These are phyloP conservation scores for Oligia latruncula DNA, from an alignment of 2,888 invertebrate genomes.

Conservation along the genomic window DNA sequence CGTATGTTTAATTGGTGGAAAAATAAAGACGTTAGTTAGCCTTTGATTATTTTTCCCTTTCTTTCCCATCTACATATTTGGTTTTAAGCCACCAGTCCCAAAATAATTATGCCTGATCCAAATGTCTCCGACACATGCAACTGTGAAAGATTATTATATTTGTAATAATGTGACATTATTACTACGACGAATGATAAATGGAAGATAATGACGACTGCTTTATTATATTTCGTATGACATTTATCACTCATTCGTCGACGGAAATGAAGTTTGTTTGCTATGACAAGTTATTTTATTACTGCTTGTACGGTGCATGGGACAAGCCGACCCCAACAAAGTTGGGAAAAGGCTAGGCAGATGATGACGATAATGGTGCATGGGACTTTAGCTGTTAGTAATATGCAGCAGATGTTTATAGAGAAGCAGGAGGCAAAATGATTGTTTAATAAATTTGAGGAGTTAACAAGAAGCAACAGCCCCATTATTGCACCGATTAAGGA, in stretches of 20 bases:
- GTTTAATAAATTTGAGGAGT: not conserved
- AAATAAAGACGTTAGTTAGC: not conserved
- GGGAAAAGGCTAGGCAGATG: too few relatives aligned
- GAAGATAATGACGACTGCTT: constrained; percentile 49
- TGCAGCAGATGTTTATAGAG: constrained; percentile 24
- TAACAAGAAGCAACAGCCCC: not conserved
- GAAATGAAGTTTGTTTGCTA: constrained; percentile 33
- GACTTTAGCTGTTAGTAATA: constrained; percentile 3
- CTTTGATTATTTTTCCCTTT: not conserved
- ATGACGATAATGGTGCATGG: not conserved
- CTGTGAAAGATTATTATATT: constrained; percentile 26
- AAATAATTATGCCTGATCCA: not conserved
- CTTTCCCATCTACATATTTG: not conserved
- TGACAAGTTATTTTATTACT: constrained; percentile 30
- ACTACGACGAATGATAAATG: constrained; percentile 58
- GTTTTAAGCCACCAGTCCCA: not conserved
- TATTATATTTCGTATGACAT: constrained; percentile 39
- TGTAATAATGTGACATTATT: constrained; percentile 36
- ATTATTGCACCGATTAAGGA: constrained; percentile 13
- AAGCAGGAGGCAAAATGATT: not conserved
- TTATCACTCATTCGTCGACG: constrained; percentile 45
- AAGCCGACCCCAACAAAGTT: too few relatives aligned
- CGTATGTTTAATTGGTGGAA: not conserved
- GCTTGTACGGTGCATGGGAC: not conserved
- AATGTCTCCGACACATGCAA: constrained; percentile 15